Percentiles rank a stretch among this genome's conserved stretches.
Conservation (phyloP, 2,113 vertebrate genomes). For the Pollachius pollachius region DNA sequence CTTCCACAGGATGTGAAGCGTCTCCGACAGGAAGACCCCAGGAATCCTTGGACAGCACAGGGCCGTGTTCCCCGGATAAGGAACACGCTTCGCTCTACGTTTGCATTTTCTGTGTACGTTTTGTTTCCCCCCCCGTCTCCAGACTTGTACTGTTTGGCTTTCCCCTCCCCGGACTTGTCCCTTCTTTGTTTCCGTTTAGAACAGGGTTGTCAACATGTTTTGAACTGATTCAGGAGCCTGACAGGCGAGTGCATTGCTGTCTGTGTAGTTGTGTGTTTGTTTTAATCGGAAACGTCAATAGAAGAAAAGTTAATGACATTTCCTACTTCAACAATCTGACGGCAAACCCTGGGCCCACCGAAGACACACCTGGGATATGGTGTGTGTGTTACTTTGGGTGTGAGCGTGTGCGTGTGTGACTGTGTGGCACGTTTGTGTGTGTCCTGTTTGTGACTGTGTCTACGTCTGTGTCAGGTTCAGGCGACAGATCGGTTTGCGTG, state of each 20-base stretch:
- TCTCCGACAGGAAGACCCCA: constrained; percentile 42
- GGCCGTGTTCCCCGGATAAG: constrained; percentile 37
- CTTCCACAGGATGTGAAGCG: constrained; percentile 56
- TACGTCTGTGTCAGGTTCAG: constrained; percentile 43
- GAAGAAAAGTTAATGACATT: not conserved
- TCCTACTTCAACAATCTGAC: not conserved
- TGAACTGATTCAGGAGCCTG: too few species aligned
- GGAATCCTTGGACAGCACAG: constrained; percentile 31
- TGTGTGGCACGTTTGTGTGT: constrained; percentile 28
- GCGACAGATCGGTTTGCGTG: constrained; percentile 18
- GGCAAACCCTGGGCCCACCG: not conserved
- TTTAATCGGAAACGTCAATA: not conserved
- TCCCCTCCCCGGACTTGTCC: constrained; percentile 3
- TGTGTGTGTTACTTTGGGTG: too few species aligned
- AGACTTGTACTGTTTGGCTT: not conserved
- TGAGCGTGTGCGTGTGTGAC: constrained; percentile 3
- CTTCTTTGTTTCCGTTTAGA: constrained; percentile 16
- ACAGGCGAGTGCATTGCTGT: too few species aligned
- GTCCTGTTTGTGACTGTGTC: constrained; percentile 26
- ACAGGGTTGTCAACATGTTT: not conserved
- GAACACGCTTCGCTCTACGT: constrained; percentile 1
- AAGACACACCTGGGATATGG: not conserved
- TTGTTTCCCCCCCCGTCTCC: too few species aligned
- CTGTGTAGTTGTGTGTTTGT: not conserved
- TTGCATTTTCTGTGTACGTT: constrained; percentile 13